phyloP scores from a whole-genome alignment of 2,888 invertebrate species.

The Plebejus melissa region DNA sequence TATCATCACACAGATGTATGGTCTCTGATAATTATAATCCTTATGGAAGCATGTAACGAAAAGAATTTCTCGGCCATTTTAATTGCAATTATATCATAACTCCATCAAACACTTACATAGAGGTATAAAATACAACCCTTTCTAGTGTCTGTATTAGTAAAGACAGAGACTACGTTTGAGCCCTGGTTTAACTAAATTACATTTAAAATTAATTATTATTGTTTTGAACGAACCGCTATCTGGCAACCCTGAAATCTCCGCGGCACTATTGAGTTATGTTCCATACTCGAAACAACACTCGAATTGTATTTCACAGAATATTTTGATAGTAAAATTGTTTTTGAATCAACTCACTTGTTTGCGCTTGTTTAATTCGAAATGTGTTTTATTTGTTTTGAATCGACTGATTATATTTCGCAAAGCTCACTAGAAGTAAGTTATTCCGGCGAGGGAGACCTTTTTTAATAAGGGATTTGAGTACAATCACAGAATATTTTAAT shows the following conservation, averaged over 20 bases:
- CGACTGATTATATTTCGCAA: constrained; percentile 23
- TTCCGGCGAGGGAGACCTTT: too few species aligned
- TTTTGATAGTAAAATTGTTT: constrained; percentile 24
- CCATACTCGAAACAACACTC: constrained; percentile 51
- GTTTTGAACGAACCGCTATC: background rate
- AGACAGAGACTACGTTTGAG: background rate
- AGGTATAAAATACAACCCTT: too few species aligned
- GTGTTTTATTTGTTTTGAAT: constrained; percentile 30
- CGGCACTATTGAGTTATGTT: constrained; percentile 69
- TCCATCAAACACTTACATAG: too few species aligned
- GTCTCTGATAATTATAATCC: background rate
- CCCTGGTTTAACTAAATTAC: background rate
- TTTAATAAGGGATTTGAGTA: too few species aligned
- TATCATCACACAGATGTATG: too few species aligned
- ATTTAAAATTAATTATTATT: background rate
- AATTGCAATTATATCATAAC: too few species aligned
- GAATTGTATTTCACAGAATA: constrained; percentile 30
- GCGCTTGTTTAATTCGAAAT: constrained; percentile 17
- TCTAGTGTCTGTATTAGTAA: too few species aligned
- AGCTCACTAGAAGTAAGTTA: too few species aligned
- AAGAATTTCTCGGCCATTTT: background rate
- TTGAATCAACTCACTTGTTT: constrained; percentile 3
- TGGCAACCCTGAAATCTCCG: constrained; percentile 47
- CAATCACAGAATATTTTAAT: too few species aligned
- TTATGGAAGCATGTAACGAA: background rate